Conservation (phyloP, 1,140 invertebrate species). For the Thaumetopoea pityocampa region DNA sequence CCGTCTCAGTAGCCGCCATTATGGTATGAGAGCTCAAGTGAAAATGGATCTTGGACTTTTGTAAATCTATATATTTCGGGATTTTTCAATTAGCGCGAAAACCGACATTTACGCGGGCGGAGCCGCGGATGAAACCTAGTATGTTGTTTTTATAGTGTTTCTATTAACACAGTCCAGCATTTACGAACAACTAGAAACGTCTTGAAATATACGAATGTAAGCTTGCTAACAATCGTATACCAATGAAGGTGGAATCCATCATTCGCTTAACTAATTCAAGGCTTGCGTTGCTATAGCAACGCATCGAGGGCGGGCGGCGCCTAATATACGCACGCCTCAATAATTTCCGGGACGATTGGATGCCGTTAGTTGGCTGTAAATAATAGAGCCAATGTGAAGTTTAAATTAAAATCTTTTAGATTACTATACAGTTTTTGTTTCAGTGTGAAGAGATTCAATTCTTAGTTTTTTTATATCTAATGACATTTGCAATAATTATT, state of each 20-base stretch:
- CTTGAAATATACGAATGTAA: constrained; percentile 9
- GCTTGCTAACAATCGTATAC: constrained; percentile 24
- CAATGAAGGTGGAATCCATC: constrained; percentile 30
- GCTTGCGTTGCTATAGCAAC: constrained; percentile 47
- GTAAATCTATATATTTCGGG: too few relatives aligned
- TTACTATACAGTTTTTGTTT: constrained; percentile 7
- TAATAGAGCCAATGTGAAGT: constrained; percentile 47
- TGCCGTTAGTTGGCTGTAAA: constrained; percentile 41
- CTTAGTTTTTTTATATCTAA: background rate
- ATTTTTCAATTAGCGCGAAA: too few relatives aligned
- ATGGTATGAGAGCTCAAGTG: too few relatives aligned
- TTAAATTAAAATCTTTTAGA: constrained; percentile 12
- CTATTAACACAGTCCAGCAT: background rate
- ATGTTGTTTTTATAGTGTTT: too few relatives aligned
- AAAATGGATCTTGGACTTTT: too few relatives aligned
- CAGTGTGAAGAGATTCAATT: background rate
- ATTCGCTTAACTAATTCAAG: constrained; percentile 55
- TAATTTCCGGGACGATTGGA: constrained; percentile 59
- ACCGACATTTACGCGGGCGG: too few relatives aligned
- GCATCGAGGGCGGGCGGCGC: constrained; percentile 29
- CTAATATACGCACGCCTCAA: constrained; percentile 35
- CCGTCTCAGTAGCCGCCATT: too few relatives aligned
- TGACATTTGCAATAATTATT: background rate
- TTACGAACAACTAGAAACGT: background rate
- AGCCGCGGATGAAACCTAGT: too few relatives aligned